Conservation (phyloP, 2,888 invertebrate species). For the Ophion ventricosus region DNA sequence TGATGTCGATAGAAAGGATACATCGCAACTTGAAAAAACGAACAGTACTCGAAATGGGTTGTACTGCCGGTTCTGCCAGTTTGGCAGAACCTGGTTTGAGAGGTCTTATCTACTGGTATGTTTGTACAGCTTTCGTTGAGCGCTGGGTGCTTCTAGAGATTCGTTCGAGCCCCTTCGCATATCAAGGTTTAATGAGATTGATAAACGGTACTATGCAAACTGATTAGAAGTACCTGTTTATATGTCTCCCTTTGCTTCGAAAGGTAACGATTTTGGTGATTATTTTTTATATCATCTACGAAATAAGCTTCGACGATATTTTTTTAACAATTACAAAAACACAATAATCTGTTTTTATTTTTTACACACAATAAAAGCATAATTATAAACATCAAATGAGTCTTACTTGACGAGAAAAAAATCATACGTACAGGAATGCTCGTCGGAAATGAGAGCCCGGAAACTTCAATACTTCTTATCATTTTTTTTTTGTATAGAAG, state of each 20-base stretch:
- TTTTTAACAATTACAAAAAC: neutral
- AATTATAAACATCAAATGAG: neutral
- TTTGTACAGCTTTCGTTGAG: constrained; percentile 31
- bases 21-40: neutral
- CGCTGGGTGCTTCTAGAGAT: constrained; percentile 6
- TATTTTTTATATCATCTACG: neutral
- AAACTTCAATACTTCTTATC: neutral
- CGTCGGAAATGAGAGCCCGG: neutral
- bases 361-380: neutral
- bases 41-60: neutral
- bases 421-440: too few species aligned
- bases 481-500: neutral
- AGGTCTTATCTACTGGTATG: constrained; percentile 34
- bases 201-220: neutral
- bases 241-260: neutral
- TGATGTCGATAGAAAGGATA: neutral
- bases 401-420: neutral
- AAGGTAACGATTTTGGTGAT: neutral
- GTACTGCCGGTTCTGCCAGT: constrained; percentile 32
- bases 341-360: neutral
- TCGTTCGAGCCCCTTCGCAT: neutral
- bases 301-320: too few species aligned
- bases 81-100: constrained; percentile 3
- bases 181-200: neutral
- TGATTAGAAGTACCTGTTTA: neutral